Conservation (phyloP, 2,113 vertebrate species). For the Girardinichthys multiradiatus region DNA sequence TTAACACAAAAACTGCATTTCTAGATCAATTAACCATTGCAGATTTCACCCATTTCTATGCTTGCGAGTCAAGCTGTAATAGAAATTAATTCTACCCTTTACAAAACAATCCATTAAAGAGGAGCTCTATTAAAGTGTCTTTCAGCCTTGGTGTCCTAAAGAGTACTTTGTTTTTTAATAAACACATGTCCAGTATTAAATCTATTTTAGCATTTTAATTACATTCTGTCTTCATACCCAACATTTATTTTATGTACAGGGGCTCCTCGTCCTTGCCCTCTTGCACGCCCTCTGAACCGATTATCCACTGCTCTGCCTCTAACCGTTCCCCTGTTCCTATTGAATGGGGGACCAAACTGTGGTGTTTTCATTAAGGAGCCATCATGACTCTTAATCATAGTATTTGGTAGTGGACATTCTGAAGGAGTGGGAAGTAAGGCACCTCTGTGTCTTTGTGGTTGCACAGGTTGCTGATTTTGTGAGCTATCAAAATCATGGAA, state of each 20-base stretch:
- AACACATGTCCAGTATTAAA: slow-evolving; percentile 51
- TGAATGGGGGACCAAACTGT: slow-evolving; percentile 14
- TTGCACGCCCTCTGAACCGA: slow-evolving; percentile 38
- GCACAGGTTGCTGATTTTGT: slow-evolving; percentile 68
- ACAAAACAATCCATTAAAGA: slow-evolving; percentile 38
- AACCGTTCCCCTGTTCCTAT: slow-evolving; percentile 40
- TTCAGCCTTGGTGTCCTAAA: slow-evolving; percentile 53
- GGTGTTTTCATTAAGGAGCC: slow-evolving; percentile 47
- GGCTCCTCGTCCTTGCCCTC: slow-evolving; percentile 53
- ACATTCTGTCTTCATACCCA: slow-evolving; percentile 16
- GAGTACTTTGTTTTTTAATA: slow-evolving; percentile 49
- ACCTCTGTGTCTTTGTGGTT: slow-evolving; percentile 75
- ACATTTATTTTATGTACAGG: slow-evolving; percentile 53
- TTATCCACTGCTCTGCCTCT: slow-evolving; percentile 68
- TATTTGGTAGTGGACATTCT: slow-evolving; percentile 71
- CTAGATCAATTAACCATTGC: slow-evolving; percentile 6
- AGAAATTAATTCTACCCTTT: not conserved
- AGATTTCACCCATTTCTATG: slow-evolving; percentile 33
- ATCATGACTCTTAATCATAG: slow-evolving; percentile 73
- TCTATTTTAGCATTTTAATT: slow-evolving; percentile 57
- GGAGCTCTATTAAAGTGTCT: slow-evolving; percentile 4
- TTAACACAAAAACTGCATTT: slow-evolving; percentile 21
- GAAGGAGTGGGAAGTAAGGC: slow-evolving; percentile 88
- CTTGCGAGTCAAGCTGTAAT: slow-evolving; percentile 4
- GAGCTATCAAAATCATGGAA: slow-evolving; percentile 77